Conservation (phyloP, 2,888 invertebrate species). For the Meiosimyza decipiens region DNA sequence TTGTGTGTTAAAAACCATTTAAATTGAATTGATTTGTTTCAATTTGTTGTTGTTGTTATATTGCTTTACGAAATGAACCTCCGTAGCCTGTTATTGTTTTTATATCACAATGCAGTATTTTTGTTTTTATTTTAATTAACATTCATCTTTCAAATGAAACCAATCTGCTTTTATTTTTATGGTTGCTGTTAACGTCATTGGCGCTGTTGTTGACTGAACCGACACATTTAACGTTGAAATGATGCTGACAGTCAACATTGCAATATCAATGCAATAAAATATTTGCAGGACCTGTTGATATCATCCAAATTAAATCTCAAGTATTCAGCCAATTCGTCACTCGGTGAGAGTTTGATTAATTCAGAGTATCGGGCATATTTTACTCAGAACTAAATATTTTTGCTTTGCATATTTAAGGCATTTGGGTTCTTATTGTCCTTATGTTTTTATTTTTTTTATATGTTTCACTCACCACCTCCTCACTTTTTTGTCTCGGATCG, state of each 20-base stretch:
- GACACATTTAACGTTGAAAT: too few species aligned
- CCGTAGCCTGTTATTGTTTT: not conserved
- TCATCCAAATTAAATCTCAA: not conserved
- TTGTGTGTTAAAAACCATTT: constrained; percentile 18
- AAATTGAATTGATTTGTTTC: constrained; percentile 27
- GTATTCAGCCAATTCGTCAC: constrained; percentile 8
- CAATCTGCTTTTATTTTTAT: too few species aligned
- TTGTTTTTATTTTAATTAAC: not conserved
- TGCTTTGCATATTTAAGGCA: not conserved
- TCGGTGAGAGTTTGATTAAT: not conserved
- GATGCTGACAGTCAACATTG: too few species aligned
- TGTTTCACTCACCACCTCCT: not conserved
- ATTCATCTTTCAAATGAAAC: too few species aligned
- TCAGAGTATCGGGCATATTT: too few species aligned
- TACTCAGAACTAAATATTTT: too few species aligned
- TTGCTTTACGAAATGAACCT: not conserved
- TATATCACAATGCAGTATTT: not conserved
- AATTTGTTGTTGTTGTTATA: not conserved
- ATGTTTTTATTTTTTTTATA: constrained; percentile 24
- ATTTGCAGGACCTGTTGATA: constrained; percentile 9
- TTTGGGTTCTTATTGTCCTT: constrained; percentile 8
- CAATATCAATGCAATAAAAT: too few species aligned
- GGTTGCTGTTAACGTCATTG: too few species aligned
- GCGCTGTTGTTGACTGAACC: too few species aligned
- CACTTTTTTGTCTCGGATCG: constrained; percentile 12